Conservation (phyloP, 2,888 invertebrate species). For the Lacanobia wlatinum region DNA sequence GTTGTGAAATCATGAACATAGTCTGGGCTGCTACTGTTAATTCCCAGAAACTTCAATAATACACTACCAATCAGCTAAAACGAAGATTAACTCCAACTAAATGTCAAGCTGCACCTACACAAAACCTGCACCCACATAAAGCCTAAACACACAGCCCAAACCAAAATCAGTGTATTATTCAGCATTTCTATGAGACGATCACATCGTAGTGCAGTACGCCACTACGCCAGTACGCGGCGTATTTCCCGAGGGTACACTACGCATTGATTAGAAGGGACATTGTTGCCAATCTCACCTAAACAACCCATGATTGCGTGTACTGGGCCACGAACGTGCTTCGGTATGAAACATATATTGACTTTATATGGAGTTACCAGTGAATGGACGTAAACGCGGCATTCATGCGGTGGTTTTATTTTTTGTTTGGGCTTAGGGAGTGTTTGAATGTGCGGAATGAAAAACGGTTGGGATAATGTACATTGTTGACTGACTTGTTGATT, state of each 20-base stretch:
- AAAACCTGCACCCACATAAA: not conserved
- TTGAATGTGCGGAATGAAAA: conserved; percentile 4
- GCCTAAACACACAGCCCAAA: conserved; percentile 24
- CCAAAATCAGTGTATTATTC: conserved; percentile 52
- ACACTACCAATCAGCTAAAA: conserved; percentile 12
- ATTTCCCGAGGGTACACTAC: conserved; percentile 66
- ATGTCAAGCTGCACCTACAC: not conserved
- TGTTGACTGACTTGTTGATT: not conserved
- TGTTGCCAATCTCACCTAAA: conserved; percentile 68
- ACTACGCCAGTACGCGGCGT: conserved; percentile 33
- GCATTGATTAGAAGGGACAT: conserved; percentile 69
- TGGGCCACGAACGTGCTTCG: conserved; percentile 29
- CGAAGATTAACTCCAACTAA: conserved; percentile 10
- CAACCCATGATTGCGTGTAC: conserved; percentile 65
- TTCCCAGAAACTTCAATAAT: not conserved
- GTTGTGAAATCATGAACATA: too few species aligned
- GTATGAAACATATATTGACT: conserved; percentile 62
- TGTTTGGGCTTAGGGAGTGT: conserved; percentile 5
- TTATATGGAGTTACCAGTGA: conserved; percentile 53
- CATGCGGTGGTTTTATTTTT: conserved; percentile 46
- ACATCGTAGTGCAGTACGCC: conserved; percentile 46
- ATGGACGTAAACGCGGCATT: conserved; percentile 29
- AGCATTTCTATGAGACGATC: conserved; percentile 58
- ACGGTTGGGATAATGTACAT: not conserved
- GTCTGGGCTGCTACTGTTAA: too few species aligned